A percentile compares a stretch with the other conserved stretches of the same genome.
These are phyloP conservation scores for Mesopsocus fuscifrons DNA, from an alignment of 2,888 invertebrate species.

Conservation along the genomic window DNA sequence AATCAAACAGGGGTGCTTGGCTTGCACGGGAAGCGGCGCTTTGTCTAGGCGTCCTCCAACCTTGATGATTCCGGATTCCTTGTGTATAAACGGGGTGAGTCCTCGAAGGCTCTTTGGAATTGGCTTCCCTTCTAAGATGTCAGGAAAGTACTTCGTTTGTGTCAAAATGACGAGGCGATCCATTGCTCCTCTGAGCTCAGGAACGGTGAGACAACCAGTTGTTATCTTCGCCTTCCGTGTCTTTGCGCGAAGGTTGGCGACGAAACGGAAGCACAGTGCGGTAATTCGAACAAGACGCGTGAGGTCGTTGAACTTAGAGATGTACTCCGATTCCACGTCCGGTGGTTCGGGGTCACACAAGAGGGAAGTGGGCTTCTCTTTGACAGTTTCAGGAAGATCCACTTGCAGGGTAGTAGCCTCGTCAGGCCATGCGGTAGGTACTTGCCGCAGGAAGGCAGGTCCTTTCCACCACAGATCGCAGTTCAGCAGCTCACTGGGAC, in stretches of 20 bases:
- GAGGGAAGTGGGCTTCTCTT: too few species aligned
- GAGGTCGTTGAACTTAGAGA: too few species aligned
- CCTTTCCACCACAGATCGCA: not conserved
- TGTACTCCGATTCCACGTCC: too few species aligned
- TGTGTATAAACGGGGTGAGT: constrained; percentile 4
- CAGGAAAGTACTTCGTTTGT: not conserved
- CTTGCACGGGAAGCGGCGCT: not conserved
- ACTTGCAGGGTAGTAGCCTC: too few species aligned
- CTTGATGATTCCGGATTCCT: constrained; percentile 6
- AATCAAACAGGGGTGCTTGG: constrained; percentile 9
- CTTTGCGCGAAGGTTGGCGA: too few species aligned
- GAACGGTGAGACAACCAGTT: not conserved
- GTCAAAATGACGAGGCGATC: not conserved
- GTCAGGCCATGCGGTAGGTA: too few species aligned
- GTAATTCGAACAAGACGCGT: not conserved
- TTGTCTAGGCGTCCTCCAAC: constrained; percentile 12
- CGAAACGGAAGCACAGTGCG: not conserved
- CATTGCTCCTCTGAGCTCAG: not conserved
- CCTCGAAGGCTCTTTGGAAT: too few species aligned
- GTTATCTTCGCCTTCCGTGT: too few species aligned
- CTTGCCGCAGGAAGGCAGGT: not conserved
- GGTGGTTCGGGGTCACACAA: too few species aligned
- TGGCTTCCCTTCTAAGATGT: not conserved
- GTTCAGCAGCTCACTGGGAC: not conserved
- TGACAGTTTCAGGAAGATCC: too few species aligned